Conservation (phyloP, 1,140 invertebrate species). For the Bicyclus anynana region DNA sequence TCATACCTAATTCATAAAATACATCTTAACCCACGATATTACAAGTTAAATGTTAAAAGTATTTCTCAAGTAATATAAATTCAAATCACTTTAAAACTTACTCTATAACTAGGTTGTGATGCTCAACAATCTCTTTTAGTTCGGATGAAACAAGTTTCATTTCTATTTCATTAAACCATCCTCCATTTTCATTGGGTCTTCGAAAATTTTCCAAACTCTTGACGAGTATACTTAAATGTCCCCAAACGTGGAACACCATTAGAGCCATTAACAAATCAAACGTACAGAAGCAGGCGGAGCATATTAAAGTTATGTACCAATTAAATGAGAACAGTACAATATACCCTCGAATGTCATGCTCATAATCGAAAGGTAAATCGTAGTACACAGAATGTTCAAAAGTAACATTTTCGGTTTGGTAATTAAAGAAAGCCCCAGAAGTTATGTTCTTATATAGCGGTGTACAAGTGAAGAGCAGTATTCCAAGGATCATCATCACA, state of each 20-base stretch:
- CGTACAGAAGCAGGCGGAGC: slow-evolving; percentile 17
- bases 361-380: slow-evolving; percentile 28
- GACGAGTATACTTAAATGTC: slow-evolving; percentile 33
- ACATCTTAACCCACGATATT: too few species aligned
- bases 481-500: slow-evolving; percentile 13
- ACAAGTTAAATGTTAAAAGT: too few species aligned
- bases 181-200: slow-evolving; percentile 1
- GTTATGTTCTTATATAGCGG: slow-evolving; percentile 27
- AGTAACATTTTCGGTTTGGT: slow-evolving; percentile 18
- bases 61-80: too few species aligned
- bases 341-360: slow-evolving; percentile 21
- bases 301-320: slow-evolving; percentile 27
- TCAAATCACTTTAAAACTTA: too few species aligned
- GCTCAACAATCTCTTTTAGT: slow-evolving; percentile 19
- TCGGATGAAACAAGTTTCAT: slow-evolving; percentile 5
- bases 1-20: too few species aligned
- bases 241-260: slow-evolving; percentile 34
- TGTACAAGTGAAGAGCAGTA: slow-evolving; percentile 20
- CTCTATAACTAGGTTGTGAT: slow-evolving; percentile 27
- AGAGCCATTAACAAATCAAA: slow-evolving; percentile 30
- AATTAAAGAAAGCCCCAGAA: slow-evolving; percentile 18
- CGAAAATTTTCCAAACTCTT: slow-evolving; percentile 27
- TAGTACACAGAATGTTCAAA: slow-evolving; percentile 29
- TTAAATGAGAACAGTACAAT: slow-evolving; percentile 23
- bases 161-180: slow-evolving; percentile 24